A percentile compares a stretch with the other conserved stretches of the same genome.
phyloP scores from a whole-genome alignment of 2,888 invertebrate genomes.

The Macrosiphum euphorbiae region DNA sequence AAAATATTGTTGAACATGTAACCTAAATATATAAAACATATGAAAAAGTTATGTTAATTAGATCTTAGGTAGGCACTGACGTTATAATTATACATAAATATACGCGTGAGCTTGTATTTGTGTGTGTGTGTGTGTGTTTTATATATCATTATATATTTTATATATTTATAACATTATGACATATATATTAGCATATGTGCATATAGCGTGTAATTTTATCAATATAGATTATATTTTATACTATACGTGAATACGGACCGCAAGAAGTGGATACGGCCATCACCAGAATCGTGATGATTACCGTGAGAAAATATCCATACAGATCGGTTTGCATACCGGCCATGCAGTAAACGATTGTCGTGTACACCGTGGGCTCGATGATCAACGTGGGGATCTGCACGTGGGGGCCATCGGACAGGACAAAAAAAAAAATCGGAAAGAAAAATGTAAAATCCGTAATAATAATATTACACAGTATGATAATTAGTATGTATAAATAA shows the following conservation, averaged over 20 bases:
- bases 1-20: slow-evolving; percentile 81
- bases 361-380: slow-evolving; percentile 86
- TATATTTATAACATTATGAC: not conserved
- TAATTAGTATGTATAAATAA: not conserved
- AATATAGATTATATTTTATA: slow-evolving; percentile 2
- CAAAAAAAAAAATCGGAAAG: slow-evolving; percentile 58
- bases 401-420: slow-evolving; percentile 67
- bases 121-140: not conserved
- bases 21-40: slow-evolving; percentile 72
- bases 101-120: too few species aligned
- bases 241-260: slow-evolving; percentile 73
- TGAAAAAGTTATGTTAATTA: not conserved
- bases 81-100: not conserved
- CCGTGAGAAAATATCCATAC: slow-evolving; percentile 80
- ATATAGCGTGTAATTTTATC: not conserved
- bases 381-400: slow-evolving; percentile 85
- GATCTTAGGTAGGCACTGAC: not conserved
- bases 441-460: not conserved
- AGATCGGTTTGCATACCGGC: slow-evolving; percentile 80
- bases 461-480: not conserved
- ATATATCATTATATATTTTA: not conserved
- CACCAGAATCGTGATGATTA: slow-evolving; percentile 80
- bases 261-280: slow-evolving; percentile 90
- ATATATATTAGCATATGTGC: not conserved
- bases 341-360: slow-evolving; percentile 87